Evolutionary conservation across 1,140 invertebrate genomes (phyloP), one percentile per base, ranked within the genome.

Genomic region (Leptonema lineaticorne): DNA sequence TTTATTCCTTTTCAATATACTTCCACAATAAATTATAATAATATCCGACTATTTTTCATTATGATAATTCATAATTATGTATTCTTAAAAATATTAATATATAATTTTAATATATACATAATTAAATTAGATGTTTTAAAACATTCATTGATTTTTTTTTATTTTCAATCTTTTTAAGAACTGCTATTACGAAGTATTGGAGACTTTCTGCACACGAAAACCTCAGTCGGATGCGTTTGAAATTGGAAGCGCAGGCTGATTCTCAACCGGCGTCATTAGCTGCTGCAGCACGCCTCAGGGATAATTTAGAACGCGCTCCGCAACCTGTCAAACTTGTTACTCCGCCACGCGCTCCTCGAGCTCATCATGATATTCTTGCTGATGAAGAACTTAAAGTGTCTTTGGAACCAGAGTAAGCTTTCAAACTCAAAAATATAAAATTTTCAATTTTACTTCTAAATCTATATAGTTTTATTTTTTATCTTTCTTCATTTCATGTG

Each of bases 201-300:
- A 87, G 85, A 70, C 75, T 89, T 4, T 88, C 87, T 2, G 82
- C 82, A 37, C 84, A 88, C 70, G 88, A 89, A 73, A 89, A 88
- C 74, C 84, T 84, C 37, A 82, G 82, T 1, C 78, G 88, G 30
- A 89, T 89, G 88, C 79, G 87, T 18, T 79, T 87, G 0, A 89
- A 88, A 73, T 75, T 89, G 56, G 79, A 85, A 46, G 85, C 83
- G 0, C 78, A 83, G 30, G 84, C 83, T 0, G 41, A 27, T 18
- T 73, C 81, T 78, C 81, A 85, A 86, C 76, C 77, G 28, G 78
- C 78, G 29, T 74, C 75, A 29, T 88, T 89, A 70, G 80, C 78
- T n/a, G 85, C 88, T 66, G 87, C 88, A 0, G 86, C 85, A 67
- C 79, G 83, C 63, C 72, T 86, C n/a, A 76, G 88, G n/a, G 88